Percentiles rank a stretch among this genome's conserved stretches.
These are phyloP conservation scores for Ophioderma brevispina DNA, from an alignment of 35 echinoderm and acorn worm species.

Conservation along the genomic window DNA sequence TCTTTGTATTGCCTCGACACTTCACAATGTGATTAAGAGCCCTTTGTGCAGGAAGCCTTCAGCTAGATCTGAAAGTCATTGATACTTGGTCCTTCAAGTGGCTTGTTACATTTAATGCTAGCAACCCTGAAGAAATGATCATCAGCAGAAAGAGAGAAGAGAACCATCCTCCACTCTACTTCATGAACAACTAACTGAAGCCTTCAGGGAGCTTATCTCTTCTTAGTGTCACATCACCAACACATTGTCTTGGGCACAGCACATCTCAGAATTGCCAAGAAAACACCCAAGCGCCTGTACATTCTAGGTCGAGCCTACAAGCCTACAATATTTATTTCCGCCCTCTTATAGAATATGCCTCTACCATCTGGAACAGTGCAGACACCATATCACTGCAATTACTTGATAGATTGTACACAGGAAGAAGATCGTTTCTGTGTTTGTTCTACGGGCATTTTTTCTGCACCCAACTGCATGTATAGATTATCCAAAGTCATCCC, in stretches of 20 bases:
- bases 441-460: too few species aligned
- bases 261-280: neutral
- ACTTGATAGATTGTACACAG: neutral
- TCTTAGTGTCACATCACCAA: neutral
- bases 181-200: neutral
- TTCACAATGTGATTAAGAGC: neutral
- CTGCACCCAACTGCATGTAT: too few species aligned
- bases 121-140: neutral
- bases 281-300: neutral
- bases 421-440: neutral
- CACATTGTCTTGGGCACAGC: neutral
- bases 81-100: neutral
- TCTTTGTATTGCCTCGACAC: neutral
- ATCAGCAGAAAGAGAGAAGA: neutral
- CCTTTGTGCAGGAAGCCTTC: neutral
- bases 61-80: neutral
- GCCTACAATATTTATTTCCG: neutral
- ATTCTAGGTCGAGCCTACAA: neutral
- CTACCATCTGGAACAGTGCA: neutral
- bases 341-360: neutral
- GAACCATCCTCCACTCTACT: neutral
- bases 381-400: neutral
- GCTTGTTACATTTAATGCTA: neutral
- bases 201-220: neutral
- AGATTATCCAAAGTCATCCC: neutral